Percentiles rank a stretch among this genome's conserved stretches.
These are phyloP conservation scores for Drepanosiphum platanoidis DNA, from an alignment of 2,888 invertebrate species.

Conservation along the genomic window DNA sequence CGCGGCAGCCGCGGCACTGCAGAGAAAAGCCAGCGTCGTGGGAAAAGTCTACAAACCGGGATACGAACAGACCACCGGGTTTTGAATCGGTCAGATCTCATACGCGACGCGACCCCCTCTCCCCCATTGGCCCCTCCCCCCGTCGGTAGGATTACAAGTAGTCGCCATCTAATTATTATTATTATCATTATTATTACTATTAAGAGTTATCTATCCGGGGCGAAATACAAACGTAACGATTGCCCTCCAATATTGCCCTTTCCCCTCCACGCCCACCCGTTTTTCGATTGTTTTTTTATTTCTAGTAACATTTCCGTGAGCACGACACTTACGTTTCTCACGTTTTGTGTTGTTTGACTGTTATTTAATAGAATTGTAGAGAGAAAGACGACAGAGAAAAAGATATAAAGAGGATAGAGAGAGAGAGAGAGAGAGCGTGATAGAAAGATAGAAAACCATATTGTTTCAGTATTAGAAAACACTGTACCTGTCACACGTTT, in stretches of 20 bases:
- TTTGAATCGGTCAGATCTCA: conserved; percentile 43
- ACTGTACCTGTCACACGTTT: conserved; percentile 52
- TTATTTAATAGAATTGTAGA: conserved; percentile 30
- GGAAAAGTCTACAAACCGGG: conserved; percentile 46
- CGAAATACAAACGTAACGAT: neutral
- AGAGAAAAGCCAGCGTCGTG: conserved; percentile 62
- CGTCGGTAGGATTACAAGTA: conserved; percentile 41
- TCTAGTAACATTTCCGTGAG: conserved; percentile 20
- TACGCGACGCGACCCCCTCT: neutral
- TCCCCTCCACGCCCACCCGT: neutral
- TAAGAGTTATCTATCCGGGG: neutral
- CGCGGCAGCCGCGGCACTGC: conserved; percentile 63
- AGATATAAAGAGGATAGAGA: too few relatives aligned
- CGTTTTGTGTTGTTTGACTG: conserved; percentile 56
- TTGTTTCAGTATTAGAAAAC: conserved; percentile 46
- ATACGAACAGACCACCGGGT: conserved; percentile 53
- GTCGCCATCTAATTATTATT: conserved; percentile 2
- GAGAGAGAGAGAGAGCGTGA: too few relatives aligned
- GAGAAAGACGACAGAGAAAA: too few relatives aligned
- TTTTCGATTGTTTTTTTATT: neutral
- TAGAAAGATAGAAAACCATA: neutral
- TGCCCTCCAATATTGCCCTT: neutral
- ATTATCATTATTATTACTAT: neutral
- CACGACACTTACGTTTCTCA: conserved; percentile 34
- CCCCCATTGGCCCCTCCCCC: too few relatives aligned